phyloP scores from a whole-genome alignment of 2,888 invertebrate species.

The Drosophila ustulata region DNA sequence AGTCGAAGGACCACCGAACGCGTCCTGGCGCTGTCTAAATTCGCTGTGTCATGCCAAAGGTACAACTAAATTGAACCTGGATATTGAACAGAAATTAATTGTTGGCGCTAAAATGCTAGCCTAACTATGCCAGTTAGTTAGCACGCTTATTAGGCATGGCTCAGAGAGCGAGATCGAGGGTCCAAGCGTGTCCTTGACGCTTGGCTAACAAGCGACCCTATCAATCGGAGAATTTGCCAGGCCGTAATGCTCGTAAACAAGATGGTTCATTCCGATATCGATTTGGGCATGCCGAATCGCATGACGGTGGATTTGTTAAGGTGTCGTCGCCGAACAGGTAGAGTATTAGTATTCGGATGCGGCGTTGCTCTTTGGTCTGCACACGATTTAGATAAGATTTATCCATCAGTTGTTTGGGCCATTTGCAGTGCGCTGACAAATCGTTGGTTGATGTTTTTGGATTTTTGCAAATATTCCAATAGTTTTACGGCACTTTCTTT shows the following conservation, averaged over 20 bases:
- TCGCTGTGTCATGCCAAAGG: slow-evolving; percentile 58
- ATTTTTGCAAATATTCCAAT: slow-evolving; percentile 69
- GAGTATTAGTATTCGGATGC: slow-evolving; percentile 26
- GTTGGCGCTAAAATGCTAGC: slow-evolving; percentile 68
- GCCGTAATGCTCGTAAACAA: slow-evolving; percentile 70
- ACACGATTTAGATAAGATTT: slow-evolving; percentile 77
- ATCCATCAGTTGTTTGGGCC: slow-evolving; percentile 27
- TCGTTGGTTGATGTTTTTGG: slow-evolving; percentile 52
- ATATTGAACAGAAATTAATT: slow-evolving; percentile 51
- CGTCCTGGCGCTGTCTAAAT: slow-evolving; percentile 10
- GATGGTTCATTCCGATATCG: slow-evolving; percentile 76
- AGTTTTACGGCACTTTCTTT: slow-evolving; percentile 36
- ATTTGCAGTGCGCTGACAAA: slow-evolving; percentile 80
- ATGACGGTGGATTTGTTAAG: slow-evolving; percentile 68
- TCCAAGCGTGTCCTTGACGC: slow-evolving; percentile 70
- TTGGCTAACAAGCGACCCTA: slow-evolving; percentile 67
- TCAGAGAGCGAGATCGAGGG: neutral
- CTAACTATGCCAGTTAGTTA: slow-evolving; percentile 55
- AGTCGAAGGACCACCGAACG: slow-evolving; percentile 55
- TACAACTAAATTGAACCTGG: slow-evolving; percentile 66
- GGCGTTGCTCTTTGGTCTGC: slow-evolving; percentile 40
- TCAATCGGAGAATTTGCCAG: slow-evolving; percentile 74
- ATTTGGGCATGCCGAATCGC: slow-evolving; percentile 73
- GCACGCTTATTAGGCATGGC: slow-evolving; percentile 79
- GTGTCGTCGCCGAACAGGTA: slow-evolving; percentile 45